A percentile compares a stretch with the other conserved stretches of the same genome.
Conservation (phyloP, 2,113 vertebrate species). For the Cervus canadensis region DNA sequence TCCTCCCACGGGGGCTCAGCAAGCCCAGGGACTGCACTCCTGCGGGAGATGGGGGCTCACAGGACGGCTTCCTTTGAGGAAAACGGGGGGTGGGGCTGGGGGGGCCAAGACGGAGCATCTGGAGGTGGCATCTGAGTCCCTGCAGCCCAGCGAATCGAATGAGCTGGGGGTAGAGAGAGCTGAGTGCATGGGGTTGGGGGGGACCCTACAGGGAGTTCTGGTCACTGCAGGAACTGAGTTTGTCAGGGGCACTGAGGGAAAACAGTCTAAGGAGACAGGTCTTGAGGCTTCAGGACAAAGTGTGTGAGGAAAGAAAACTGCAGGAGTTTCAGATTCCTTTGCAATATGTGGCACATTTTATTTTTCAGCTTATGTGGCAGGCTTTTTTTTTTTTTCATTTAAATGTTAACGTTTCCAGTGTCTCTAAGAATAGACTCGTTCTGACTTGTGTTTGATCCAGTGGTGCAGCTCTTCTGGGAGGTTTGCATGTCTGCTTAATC, state of each 20-base stretch:
- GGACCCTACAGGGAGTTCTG: background rate
- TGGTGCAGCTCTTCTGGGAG: conserved; percentile 45
- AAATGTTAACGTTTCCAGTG: background rate
- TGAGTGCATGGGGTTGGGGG: background rate
- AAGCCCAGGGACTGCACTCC: background rate
- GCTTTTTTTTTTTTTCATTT: background rate
- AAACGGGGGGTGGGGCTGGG: background rate
- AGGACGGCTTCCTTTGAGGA: background rate
- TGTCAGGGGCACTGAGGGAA: background rate
- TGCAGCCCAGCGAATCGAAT: background rate
- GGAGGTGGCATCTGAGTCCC: background rate
- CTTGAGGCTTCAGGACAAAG: background rate
- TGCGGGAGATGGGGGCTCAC: background rate
- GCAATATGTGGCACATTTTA: conserved; percentile 44
- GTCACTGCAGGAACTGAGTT: background rate
- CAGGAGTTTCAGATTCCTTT: background rate
- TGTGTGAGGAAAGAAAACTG: background rate
- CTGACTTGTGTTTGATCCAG: conserved; percentile 68
- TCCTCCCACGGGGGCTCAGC: background rate
- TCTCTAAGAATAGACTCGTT: conserved; percentile 42
- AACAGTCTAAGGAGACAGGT: background rate
- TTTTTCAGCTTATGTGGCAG: background rate
- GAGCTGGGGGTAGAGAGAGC: background rate
- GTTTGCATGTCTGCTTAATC: conserved; percentile 16
- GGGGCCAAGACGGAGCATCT: background rate